These are phyloP conservation scores for Ochropacha duplaris DNA, from an alignment of 2,888 invertebrate genomes.

Conservation along the genomic window DNA sequence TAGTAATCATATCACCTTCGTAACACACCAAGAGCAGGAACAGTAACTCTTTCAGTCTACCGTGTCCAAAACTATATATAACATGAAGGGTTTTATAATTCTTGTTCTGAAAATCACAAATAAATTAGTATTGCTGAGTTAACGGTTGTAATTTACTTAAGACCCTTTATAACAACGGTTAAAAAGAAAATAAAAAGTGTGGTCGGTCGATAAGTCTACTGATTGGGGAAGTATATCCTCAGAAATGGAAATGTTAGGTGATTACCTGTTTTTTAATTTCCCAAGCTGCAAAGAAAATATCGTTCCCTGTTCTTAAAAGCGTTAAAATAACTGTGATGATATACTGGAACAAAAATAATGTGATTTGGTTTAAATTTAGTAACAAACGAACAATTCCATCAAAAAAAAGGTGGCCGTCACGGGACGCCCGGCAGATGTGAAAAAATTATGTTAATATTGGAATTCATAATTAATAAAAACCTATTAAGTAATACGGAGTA, in stretches of 20 bases:
- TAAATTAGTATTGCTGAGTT: no score
- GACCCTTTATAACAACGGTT: no score
- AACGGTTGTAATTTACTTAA: no score
- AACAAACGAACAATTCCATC: no score
- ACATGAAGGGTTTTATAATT: neutral
- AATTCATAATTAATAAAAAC: no score
- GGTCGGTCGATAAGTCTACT: no score
- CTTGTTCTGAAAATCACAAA: neutral
- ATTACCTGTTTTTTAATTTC: neutral
- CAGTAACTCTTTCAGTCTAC: slow-evolving; percentile 10
- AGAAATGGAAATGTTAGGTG: neutral
- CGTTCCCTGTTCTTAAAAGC: neutral
- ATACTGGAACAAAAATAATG: neutral
- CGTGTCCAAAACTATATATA: slow-evolving; percentile 7
- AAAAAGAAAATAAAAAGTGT: no score
- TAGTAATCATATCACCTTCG: slow-evolving; percentile 17
- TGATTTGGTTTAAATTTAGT: neutral
- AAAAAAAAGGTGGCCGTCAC: no score
- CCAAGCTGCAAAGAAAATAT: neutral
- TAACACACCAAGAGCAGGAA: slow-evolving; percentile 14
- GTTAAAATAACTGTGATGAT: neutral
- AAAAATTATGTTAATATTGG: no score
- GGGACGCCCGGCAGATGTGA: no score
- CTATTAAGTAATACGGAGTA: no score
- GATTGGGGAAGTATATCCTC: no score